A percentile compares a stretch with the other conserved stretches of the same genome.
Evolutionary conservation across 2,797 vertebrate species (phyloP).

Genomic region (Acanthis flammea): DNA sequence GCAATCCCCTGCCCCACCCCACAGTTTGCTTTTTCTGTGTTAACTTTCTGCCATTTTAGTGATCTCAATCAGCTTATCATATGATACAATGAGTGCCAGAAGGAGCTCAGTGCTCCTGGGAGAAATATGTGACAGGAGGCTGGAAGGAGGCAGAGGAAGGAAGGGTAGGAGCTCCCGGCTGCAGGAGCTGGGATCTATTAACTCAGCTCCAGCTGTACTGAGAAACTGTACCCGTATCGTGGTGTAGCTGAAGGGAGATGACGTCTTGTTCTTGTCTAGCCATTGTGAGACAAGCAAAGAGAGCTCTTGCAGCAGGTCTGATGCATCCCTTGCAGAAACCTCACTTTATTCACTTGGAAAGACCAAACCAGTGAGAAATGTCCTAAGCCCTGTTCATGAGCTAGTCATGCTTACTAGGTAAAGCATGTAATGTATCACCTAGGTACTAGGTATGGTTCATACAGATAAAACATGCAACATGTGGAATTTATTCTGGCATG

Average conservation of each 20-base stretch:
- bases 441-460: background rate
- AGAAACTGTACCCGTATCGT: background rate
- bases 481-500: background rate
- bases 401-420: background rate
- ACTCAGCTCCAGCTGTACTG: slow-evolving; percentile 41
- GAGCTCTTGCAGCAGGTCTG: background rate
- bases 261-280: background rate
- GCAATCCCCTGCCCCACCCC: background rate
- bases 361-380: background rate
- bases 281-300: background rate
- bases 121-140: slow-evolving; percentile 40
- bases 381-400: background rate
- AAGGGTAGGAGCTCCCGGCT: slow-evolving; percentile 1
- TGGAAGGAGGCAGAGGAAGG: slow-evolving; percentile 43
- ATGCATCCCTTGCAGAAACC: background rate
- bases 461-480: background rate
- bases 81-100: slow-evolving; percentile 39
- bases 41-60: slow-evolving; percentile 53
- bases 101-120: background rate
- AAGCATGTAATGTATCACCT: background rate
- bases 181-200: slow-evolving; percentile 35
- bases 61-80: slow-evolving; percentile 53
- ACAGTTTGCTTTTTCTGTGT: background rate
- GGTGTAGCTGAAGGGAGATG: background rate
- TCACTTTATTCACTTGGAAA: background rate